Evolutionary conservation across 2,797 vertebrate genomes (phyloP).

Genomic region (Synaphobranchus kaupii): DNA sequence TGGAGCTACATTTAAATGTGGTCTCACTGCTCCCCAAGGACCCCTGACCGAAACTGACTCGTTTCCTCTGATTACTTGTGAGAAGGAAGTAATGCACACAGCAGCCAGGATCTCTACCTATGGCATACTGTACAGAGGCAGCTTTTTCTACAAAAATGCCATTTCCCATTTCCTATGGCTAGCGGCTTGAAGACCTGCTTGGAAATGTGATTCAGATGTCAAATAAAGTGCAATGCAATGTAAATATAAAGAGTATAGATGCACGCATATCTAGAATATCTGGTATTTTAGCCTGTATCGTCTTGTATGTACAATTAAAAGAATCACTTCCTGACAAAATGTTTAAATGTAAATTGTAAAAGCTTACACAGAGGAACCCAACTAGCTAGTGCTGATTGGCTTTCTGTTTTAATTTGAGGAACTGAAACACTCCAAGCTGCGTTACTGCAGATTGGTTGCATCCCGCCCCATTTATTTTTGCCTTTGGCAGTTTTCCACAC

Average conservation of each 20-base stretch:
- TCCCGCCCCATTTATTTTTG: background rate
- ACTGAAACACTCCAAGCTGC: slow-evolving; percentile 25
- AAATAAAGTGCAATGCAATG: background rate
- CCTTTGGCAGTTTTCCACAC: slow-evolving; percentile 36
- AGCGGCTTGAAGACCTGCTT: background rate
- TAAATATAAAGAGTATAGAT: background rate
- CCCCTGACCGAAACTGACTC: background rate
- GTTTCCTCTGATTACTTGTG: background rate
- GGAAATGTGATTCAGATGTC: slow-evolving; percentile 1
- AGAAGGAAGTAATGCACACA: background rate
- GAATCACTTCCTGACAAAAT: background rate
- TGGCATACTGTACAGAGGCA: background rate
- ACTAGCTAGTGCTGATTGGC: background rate
- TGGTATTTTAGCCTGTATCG: background rate
- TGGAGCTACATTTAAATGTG: background rate
- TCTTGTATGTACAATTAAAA: background rate
- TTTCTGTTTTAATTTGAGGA: slow-evolving; percentile 15
- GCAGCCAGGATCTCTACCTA: background rate
- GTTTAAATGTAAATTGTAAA: background rate
- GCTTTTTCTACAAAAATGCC: slow-evolving; percentile 1
- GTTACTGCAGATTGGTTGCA: slow-evolving; percentile 16
- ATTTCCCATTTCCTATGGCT: slow-evolving; percentile 24
- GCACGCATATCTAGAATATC: background rate
- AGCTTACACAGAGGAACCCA: background rate
- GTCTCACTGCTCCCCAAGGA: background rate